Evolutionary conservation across 2,797 vertebrate species (phyloP).

Genomic region (Melanotaenia nigrans): DNA sequence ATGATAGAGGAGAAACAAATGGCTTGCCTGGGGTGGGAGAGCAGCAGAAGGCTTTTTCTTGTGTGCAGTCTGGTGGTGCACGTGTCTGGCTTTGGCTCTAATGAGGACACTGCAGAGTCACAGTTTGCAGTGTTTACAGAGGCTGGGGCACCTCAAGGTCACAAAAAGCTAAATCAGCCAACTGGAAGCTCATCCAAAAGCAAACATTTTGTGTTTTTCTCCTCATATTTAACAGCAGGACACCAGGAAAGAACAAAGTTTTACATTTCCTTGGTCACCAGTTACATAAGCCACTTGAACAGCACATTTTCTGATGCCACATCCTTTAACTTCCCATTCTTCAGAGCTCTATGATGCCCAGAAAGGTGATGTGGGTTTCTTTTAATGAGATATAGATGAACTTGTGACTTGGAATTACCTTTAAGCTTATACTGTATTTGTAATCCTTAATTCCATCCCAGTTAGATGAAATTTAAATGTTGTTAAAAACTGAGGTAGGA

Average conservation of each 20-base stretch:
- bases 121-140: constrained; percentile 58
- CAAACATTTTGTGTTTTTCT: constrained; percentile 15
- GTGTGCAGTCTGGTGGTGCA: constrained; percentile 63
- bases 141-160: constrained; percentile 51
- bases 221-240: not conserved
- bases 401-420: not conserved
- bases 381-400: not conserved
- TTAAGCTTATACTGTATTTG: not conserved
- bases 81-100: constrained; percentile 51
- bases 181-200: constrained; percentile 24
- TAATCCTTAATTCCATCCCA: not conserved
- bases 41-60: constrained; percentile 67
- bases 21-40: constrained; percentile 59
- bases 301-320: constrained; percentile 1
- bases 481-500: not conserved
- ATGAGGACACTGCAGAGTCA: constrained; percentile 59
- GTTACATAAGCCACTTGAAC: not conserved
- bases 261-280: not conserved
- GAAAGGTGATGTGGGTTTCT: not conserved
- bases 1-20: constrained; percentile 61
- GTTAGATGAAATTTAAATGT: not conserved
- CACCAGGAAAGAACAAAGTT: not conserved
- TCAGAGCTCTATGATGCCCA: not conserved
- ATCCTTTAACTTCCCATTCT: not conserved
- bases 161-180: constrained; percentile 18